Evolutionary conservation across 2,888 invertebrate genomes (phyloP).

Genomic region (Noctua pronuba): DNA sequence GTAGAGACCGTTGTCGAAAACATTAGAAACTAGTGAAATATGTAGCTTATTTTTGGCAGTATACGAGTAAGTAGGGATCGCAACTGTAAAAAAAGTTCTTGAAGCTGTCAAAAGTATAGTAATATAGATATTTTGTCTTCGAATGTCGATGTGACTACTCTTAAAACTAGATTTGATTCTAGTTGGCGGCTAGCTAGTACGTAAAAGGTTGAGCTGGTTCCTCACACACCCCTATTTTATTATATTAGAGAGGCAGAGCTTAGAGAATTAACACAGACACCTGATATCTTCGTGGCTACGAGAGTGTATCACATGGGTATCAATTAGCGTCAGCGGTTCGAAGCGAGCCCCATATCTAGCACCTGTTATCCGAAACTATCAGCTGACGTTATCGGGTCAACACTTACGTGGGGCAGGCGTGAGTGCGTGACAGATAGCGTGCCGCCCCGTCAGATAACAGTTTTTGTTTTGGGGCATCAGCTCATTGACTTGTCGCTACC

Average conservation of each 20-base stretch:
- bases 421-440: constrained; percentile 43
- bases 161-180: background rate
- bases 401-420: constrained; percentile 23
- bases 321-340: constrained; percentile 19
- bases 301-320: background rate
- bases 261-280: background rate
- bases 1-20: too few species aligned
- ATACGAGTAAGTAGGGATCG: too few species aligned
- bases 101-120: background rate
- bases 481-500: constrained; percentile 4
- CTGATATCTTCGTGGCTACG: background rate
- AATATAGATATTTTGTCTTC: background rate
- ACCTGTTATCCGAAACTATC: constrained; percentile 54
- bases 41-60: too few species aligned
- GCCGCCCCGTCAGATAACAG: constrained; percentile 24
- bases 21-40: too few species aligned
- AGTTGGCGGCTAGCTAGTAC: too few species aligned
- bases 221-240: background rate
- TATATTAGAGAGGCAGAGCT: background rate
- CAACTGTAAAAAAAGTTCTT: background rate
- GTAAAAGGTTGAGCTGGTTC: background rate
- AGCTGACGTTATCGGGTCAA: constrained; percentile 44
- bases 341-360: constrained; percentile 33
- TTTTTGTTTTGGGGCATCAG: constrained; percentile 31
- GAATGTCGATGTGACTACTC: background rate